phyloP scores from a whole-genome alignment of 2,888 invertebrate genomes.

The Baccha elongata region DNA sequence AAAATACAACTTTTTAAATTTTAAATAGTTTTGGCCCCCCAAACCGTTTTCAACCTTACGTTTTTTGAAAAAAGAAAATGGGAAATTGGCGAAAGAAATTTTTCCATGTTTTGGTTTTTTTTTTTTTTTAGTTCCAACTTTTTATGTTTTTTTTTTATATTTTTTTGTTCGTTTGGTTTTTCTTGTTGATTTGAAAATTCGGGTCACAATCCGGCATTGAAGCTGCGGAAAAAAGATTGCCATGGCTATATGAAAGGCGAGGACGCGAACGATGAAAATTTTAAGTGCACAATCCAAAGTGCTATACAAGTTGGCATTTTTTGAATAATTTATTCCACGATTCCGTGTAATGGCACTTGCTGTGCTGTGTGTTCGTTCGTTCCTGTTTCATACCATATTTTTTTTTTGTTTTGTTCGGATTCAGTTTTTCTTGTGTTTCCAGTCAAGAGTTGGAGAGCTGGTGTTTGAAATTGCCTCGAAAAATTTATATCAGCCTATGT shows the following conservation, averaged over 20 bases:
- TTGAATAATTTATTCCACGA: conserved; percentile 73
- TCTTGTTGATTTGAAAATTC: conserved; percentile 64
- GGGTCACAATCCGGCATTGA: conserved; percentile 60
- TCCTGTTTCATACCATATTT: conserved; percentile 56
- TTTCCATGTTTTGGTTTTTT: conserved; percentile 23
- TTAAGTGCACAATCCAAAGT: conserved; percentile 71
- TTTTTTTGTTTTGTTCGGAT: conserved; percentile 35
- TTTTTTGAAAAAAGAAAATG: conserved; percentile 32
- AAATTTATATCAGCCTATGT: conserved; percentile 63
- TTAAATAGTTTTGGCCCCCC: conserved; percentile 61
- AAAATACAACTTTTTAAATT: conserved; percentile 53
- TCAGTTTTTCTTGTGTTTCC: conserved; percentile 34
- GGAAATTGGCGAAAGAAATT: conserved; percentile 55
- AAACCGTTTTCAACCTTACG: conserved; percentile 27
- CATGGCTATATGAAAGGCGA: conserved; percentile 41
- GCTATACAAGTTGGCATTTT: conserved; percentile 66
- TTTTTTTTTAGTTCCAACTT: conserved; percentile 18
- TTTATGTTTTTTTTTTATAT: not conserved
- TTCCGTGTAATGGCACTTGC: conserved; percentile 71
- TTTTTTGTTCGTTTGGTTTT: not conserved
- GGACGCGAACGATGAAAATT: conserved; percentile 67
- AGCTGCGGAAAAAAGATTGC: conserved; percentile 36
- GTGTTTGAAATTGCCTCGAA: conserved; percentile 65
- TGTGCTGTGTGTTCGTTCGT: conserved; percentile 44
- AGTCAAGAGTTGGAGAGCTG: conserved; percentile 15